Evolutionary conservation across 2,113 vertebrate genomes (phyloP).

Genomic region (Morone saxatilis): DNA sequence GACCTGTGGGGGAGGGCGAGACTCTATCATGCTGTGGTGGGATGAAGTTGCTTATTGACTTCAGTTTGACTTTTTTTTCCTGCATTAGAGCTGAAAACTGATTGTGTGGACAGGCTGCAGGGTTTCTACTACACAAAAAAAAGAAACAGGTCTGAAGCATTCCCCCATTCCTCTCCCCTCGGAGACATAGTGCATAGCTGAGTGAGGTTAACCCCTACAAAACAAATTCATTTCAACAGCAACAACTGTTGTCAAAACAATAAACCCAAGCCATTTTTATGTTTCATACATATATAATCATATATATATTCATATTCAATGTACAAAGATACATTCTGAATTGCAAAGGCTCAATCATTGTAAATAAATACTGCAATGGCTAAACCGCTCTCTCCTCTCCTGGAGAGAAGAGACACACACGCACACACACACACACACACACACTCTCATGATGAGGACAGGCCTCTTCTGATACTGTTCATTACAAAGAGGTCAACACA

Average conservation of each 20-base stretch:
- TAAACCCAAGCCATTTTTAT: constrained; percentile 74
- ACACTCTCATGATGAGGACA: constrained; percentile 19
- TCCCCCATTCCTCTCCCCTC: constrained; percentile 15
- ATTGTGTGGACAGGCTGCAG: constrained; percentile 20
- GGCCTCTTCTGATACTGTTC: constrained; percentile 66
- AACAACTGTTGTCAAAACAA: constrained; percentile 67
- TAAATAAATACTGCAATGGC: constrained; percentile 99
- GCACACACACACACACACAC: not conserved
- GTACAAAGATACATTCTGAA: constrained; percentile 99
- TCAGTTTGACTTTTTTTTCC: constrained; percentile 24
- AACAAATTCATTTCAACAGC: constrained; percentile 53
- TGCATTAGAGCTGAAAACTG: constrained; percentile 5
- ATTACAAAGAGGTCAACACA: constrained; percentile 84
- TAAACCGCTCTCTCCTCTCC: constrained; percentile 83
- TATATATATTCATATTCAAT: constrained; percentile 86
- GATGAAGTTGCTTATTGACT: constrained; percentile 20
- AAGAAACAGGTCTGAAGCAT: constrained; percentile 5
- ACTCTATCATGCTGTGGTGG: constrained; percentile 1
- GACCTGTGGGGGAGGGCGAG: constrained; percentile 12
- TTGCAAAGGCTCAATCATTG: constrained; percentile 94
- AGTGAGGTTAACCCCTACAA: constrained; percentile 52
- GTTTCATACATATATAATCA: constrained; percentile 92
- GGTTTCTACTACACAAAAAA: not conserved
- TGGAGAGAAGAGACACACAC: constrained; percentile 76
- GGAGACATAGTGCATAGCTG: constrained; percentile 80